A percentile compares a stretch with the other conserved stretches of the same genome.
Evolutionary conservation across 2,888 invertebrate genomes (phyloP).

Genomic region (Heliconius sara): DNA sequence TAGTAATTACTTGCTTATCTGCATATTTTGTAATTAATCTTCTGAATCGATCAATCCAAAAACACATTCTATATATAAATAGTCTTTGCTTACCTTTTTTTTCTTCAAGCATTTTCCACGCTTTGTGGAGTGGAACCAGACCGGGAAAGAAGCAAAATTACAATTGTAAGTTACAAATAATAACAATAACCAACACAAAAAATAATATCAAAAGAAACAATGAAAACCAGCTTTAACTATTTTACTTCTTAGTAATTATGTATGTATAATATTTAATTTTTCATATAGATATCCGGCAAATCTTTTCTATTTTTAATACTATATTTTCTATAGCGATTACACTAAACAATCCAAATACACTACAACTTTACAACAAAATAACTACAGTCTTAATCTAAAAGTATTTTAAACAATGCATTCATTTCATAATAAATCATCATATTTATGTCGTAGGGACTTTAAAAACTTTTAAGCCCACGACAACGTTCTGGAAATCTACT

Average conservation of each 20-base stretch:
- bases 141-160: not conserved
- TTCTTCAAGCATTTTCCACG: not conserved
- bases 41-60: not conserved
- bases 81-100: not conserved
- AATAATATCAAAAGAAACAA: not conserved
- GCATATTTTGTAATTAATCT: too few relatives aligned
- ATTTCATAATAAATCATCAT: constrained; percentile 10
- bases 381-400: not conserved
- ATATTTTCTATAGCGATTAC: not conserved
- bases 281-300: too few relatives aligned
- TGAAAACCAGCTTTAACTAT: not conserved
- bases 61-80: not conserved
- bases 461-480: constrained; percentile 8
- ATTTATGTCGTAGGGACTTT: constrained; percentile 3
- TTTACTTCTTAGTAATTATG: too few relatives aligned
- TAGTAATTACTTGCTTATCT: too few relatives aligned
- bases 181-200: not conserved
- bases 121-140: not conserved
- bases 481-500: constrained; percentile 22
- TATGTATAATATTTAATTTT: too few relatives aligned
- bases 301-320: not conserved
- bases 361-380: not conserved
- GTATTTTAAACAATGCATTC: not conserved
- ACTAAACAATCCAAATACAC: too few relatives aligned
- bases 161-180: not conserved